Conservation (phyloP, 2,797 vertebrate species). For the Ara ararauna region DNA sequence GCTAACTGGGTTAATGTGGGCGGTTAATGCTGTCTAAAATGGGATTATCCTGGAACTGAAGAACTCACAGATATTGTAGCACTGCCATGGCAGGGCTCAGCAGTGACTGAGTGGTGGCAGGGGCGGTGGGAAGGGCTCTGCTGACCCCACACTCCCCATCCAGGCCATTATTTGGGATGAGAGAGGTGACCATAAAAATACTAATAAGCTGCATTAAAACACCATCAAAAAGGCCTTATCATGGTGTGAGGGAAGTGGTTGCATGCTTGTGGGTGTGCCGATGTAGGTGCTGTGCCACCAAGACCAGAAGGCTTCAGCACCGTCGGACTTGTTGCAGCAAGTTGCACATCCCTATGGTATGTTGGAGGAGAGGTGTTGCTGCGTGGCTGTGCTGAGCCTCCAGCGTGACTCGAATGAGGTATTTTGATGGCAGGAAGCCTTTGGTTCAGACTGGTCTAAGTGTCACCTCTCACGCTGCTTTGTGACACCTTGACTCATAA, state of each 20-base stretch:
- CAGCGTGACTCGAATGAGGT: not conserved
- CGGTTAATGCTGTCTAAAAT: not conserved
- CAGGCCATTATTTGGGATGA: not conserved
- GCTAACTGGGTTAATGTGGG: not conserved
- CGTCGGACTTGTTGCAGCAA: not conserved
- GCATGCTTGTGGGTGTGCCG: not conserved
- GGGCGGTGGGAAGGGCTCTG: not conserved
- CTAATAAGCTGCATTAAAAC: not conserved
- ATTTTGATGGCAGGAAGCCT: conserved; percentile 42
- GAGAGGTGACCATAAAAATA: not conserved
- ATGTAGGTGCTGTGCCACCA: not conserved
- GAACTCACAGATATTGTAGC: accelerated
- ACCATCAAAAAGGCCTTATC: not conserved
- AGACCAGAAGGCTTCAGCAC: not conserved
- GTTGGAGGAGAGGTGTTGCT: not conserved
- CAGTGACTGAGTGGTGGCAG: not conserved
- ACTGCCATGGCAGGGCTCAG: not conserved
- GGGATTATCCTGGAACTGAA: not conserved
- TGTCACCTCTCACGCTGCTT: not conserved
- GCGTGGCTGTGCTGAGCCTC: not conserved
- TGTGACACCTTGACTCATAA: conserved; percentile 42
- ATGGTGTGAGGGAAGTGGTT: not conserved
- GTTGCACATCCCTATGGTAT: not conserved
- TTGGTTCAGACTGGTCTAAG: not conserved
- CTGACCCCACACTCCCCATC: not conserved